Evolutionary conservation across 1,140 invertebrate genomes (phyloP).

Genomic region (Procambarus clarkii): DNA sequence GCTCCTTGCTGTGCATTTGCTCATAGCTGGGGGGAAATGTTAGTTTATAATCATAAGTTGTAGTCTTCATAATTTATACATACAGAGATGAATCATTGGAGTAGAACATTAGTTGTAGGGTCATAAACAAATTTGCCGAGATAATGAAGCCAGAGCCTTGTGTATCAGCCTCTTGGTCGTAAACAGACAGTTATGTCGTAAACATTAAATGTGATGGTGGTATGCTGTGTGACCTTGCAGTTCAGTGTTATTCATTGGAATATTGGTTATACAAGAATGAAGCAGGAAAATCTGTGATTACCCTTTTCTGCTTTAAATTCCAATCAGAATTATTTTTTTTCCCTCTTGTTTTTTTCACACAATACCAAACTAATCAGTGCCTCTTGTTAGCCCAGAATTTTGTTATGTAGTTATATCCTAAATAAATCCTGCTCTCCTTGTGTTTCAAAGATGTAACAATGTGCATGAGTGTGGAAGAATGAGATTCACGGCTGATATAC

Average conservation of each 20-base stretch:
- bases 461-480: slow-evolving; percentile 11
- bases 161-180: slow-evolving; percentile 47
- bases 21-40: slow-evolving; percentile 68
- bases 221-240: slow-evolving; percentile 27
- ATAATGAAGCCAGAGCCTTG: slow-evolving; percentile 60
- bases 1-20: slow-evolving; percentile 68
- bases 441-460: slow-evolving; percentile 19
- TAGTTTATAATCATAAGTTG: slow-evolving; percentile 70
- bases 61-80: slow-evolving; percentile 71
- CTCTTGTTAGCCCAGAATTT: not conserved
- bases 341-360: not conserved
- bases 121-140: slow-evolving; percentile 61
- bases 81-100: slow-evolving; percentile 69
- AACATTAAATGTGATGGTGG: slow-evolving; percentile 1
- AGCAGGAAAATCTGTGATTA: slow-evolving; percentile 54
- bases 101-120: slow-evolving; percentile 69
- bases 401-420: slow-evolving; percentile 21
- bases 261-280: slow-evolving; percentile 30
- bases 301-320: slow-evolving; percentile 26
- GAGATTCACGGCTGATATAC: slow-evolving; percentile 54
- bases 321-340: slow-evolving; percentile 11
- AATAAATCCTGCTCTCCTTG: slow-evolving; percentile 33
- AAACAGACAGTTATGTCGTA: not conserved
- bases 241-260: slow-evolving; percentile 25
- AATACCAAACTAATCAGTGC: slow-evolving; percentile 1